phyloP scores from a whole-genome alignment of 2,888 invertebrate species.

The Drosophila quinaria region DNA sequence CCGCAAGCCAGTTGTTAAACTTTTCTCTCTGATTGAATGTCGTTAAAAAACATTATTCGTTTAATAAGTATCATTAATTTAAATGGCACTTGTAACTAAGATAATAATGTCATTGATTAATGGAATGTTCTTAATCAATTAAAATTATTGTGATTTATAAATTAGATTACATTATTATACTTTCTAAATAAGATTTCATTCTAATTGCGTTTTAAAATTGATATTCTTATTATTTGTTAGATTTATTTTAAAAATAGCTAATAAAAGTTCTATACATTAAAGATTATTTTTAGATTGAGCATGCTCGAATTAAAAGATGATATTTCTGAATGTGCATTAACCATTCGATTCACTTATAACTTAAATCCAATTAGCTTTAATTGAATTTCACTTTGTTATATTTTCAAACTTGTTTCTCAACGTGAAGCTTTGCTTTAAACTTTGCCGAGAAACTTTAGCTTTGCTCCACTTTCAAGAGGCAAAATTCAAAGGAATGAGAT shows the following conservation, averaged over 20 bases:
- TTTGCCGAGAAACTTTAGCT: conserved; percentile 4
- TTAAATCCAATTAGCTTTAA: conserved; percentile 3
- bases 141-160: not conserved
- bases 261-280: not conserved
- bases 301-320: no score
- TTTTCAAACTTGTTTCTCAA: not conserved
- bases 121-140: not conserved
- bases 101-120: conserved; percentile 19
- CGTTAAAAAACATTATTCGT: conserved; percentile 15
- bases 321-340: not conserved
- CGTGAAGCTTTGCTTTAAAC: not conserved
- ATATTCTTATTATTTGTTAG: no score
- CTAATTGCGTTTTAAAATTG: no score
- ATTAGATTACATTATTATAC: not conserved
- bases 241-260: no score
- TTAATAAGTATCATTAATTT: conserved; percentile 32
- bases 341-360: not conserved
- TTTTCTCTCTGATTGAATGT: conserved; percentile 37
- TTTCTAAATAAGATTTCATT: not conserved
- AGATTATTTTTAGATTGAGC: not conserved
- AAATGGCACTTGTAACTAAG: conserved; percentile 40
- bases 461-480: conserved; percentile 41
- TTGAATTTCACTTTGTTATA: not conserved
- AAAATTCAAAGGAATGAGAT: not conserved
- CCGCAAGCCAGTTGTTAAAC: conserved; percentile 9